phyloP scores from a whole-genome alignment of 2,113 vertebrate genomes.

The Rousettus leschenaultii region DNA sequence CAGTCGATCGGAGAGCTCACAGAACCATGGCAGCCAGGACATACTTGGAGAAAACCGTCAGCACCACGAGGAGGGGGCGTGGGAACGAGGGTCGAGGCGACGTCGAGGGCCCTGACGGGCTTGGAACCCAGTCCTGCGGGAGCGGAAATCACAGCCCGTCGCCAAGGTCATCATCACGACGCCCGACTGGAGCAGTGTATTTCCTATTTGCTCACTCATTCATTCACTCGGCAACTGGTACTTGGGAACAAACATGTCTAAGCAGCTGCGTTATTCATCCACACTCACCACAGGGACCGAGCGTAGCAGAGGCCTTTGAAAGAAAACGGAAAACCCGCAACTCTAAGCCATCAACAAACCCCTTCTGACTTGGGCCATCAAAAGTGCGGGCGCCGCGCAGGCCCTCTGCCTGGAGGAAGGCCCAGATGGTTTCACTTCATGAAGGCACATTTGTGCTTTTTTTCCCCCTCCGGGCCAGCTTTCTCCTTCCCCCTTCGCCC shows the following conservation, averaged over 20 bases:
- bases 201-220: background rate
- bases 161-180: background rate
- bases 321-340: background rate
- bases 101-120: background rate
- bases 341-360: background rate
- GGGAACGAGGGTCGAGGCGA: background rate
- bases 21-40: background rate
- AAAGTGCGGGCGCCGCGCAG: accelerated
- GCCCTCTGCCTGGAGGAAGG: background rate
- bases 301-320: background rate
- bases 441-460: background rate
- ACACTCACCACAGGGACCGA: background rate
- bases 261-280: background rate
- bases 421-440: background rate
- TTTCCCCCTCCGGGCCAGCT: background rate
- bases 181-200: background rate
- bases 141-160: background rate
- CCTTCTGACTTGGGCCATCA: background rate
- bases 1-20: background rate
- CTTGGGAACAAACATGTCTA: background rate
- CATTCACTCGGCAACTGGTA: background rate
- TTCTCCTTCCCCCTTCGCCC: background rate
- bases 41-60: background rate
- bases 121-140: background rate
- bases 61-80: background rate